phyloP scores from a whole-genome alignment of 2,888 invertebrate species.

The Tipula confusa region DNA sequence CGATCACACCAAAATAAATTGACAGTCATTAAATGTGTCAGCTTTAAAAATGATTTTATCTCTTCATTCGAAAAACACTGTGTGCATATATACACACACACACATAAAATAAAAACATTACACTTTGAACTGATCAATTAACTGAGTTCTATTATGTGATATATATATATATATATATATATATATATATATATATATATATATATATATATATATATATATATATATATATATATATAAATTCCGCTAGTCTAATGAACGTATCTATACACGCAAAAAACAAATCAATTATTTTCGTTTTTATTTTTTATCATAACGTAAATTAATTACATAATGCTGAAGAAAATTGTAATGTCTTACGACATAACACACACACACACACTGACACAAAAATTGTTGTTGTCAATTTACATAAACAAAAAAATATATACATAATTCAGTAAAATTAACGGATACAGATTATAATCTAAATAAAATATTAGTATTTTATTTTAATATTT shows the following conservation, averaged over 20 bases:
- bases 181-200: neutral
- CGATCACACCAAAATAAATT: conserved; percentile 12
- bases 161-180: neutral
- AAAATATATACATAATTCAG: neutral
- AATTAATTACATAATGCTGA: neutral
- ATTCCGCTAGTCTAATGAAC: neutral
- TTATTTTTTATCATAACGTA: neutral
- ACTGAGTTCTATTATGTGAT: neutral
- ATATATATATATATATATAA: neutral
- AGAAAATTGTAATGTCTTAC: neutral
- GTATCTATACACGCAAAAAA: neutral
- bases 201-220: neutral
- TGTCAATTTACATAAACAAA: neutral
- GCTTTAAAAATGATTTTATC: conserved; percentile 6
- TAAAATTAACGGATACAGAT: conserved; percentile 9
- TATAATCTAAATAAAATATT: conserved; percentile 1
- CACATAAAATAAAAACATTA: neutral
- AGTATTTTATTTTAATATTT: neutral
- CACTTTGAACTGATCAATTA: conserved; percentile 7
- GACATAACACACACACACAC: neutral
- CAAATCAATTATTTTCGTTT: neutral
- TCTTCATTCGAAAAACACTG: neutral
- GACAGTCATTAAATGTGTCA: conserved; percentile 25
- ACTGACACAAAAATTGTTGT: neutral
- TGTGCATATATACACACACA: neutral